Evolutionary conservation across 2,113 vertebrate species (phyloP).

Genomic region (Laticauda laticaudata): DNA sequence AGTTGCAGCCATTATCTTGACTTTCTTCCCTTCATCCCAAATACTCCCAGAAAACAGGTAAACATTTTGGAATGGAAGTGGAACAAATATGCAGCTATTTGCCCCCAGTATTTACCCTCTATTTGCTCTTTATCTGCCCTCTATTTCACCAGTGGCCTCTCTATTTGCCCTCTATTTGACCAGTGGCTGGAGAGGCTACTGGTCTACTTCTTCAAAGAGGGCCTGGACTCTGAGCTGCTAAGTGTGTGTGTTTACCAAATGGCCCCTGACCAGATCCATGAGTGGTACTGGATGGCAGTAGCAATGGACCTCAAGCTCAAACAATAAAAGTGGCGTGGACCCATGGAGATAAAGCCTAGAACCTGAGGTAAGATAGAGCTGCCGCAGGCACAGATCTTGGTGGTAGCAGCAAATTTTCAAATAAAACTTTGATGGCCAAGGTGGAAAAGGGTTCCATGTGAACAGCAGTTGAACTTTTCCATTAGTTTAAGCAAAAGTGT

Average conservation of each 20-base stretch:
- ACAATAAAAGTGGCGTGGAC: too few species aligned
- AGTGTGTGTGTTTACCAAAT: too few species aligned
- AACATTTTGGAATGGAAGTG: neutral
- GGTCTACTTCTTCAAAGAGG: too few species aligned
- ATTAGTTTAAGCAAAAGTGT: neutral
- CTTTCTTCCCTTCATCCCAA: neutral
- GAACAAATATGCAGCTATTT: neutral
- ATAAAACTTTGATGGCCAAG: neutral
- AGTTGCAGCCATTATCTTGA: neutral
- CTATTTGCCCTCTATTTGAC: too few species aligned
- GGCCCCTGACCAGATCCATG: too few species aligned
- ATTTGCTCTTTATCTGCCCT: too few species aligned
- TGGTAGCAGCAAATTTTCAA: neutral
- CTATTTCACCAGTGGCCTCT: too few species aligned
- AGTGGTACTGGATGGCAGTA: too few species aligned
- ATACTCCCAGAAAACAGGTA: neutral
- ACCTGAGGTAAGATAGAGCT: accelerated
- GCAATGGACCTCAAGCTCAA: too few species aligned
- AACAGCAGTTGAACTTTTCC: neutral
- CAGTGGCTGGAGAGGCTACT: too few species aligned
- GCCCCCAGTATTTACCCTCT: too few species aligned
- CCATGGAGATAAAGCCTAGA: neutral
- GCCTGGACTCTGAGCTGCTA: too few species aligned
- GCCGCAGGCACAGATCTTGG: neutral
- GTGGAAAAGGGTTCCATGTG: neutral